These are phyloP conservation scores for Xyliphius kryptos DNA, from an alignment of 2,113 vertebrate genomes.

Conservation along the genomic window DNA sequence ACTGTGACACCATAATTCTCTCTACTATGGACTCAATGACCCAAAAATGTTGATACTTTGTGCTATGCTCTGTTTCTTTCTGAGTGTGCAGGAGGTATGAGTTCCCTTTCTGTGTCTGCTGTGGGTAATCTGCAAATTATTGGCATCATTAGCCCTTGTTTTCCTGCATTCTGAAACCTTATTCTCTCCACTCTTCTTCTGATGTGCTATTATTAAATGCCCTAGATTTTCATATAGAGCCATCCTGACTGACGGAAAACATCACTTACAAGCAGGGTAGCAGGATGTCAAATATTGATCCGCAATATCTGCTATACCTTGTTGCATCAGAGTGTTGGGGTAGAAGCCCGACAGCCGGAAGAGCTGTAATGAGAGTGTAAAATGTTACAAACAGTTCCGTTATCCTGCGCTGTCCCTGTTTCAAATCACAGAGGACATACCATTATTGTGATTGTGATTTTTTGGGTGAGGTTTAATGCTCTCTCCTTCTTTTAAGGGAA, in stretches of 20 bases:
- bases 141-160: slow-evolving; percentile 30
- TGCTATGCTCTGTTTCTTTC: too few relatives aligned
- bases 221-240: slow-evolving; percentile 45
- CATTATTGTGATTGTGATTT: too few relatives aligned
- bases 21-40: too few relatives aligned
- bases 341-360: too few relatives aligned
- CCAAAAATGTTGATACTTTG: too few relatives aligned
- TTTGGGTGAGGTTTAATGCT: too few relatives aligned
- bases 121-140: slow-evolving; percentile 15
- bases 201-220: slow-evolving; percentile 52
- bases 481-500: too few relatives aligned
- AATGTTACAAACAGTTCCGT: too few relatives aligned
- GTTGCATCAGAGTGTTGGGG: slow-evolving; percentile 32
- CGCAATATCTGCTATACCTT: slow-evolving; percentile 28
- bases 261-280: slow-evolving; percentile 41
- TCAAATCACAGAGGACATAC: too few relatives aligned
- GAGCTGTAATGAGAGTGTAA: too few relatives aligned
- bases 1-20: too few relatives aligned
- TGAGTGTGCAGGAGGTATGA: background rate
- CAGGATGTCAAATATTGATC: slow-evolving; percentile 45
- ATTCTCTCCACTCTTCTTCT: slow-evolving; percentile 40
- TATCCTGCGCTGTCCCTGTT: too few relatives aligned
- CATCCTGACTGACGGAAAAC: slow-evolving; percentile 21
- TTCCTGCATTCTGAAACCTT: slow-evolving; percentile 36
- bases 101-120: background rate